Evolutionary conservation across 2,797 vertebrate genomes (phyloP).

Genomic region (Cynopterus sphinx): DNA sequence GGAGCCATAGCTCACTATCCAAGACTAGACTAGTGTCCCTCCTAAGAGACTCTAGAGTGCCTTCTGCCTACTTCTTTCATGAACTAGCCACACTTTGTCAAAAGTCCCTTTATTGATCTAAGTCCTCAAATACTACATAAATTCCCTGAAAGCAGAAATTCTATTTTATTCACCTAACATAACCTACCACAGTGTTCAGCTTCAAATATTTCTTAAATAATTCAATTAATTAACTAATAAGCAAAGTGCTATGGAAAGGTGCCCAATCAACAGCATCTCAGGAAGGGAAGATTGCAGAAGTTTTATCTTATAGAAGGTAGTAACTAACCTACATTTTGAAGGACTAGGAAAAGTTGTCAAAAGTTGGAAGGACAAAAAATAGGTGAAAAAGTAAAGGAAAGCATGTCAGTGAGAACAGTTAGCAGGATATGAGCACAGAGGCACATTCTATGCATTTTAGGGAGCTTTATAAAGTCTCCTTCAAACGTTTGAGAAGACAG

Average conservation of each 20-base stretch:
- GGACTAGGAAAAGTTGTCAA: neutral
- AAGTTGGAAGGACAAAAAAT: neutral
- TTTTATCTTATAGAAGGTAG: neutral
- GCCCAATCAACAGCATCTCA: neutral
- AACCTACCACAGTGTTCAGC: neutral
- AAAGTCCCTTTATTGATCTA: neutral
- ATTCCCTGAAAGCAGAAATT: neutral
- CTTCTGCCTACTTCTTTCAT: neutral
- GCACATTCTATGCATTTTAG: neutral
- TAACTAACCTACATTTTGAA: conserved; percentile 2
- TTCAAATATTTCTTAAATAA: neutral
- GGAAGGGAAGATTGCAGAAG: neutral
- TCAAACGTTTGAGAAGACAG: neutral
- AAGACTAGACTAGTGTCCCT: neutral
- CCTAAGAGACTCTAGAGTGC: neutral
- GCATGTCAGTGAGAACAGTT: neutral
- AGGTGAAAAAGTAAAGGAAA: neutral
- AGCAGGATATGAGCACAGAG: neutral
- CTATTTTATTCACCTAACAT: neutral
- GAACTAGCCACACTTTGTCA: neutral
- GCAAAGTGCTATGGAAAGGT: neutral
- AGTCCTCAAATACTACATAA: neutral
- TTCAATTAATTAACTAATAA: neutral
- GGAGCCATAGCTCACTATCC: neutral
- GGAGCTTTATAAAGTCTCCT: neutral